Evolutionary conservation across 2,888 invertebrate species (phyloP), one percentile per base, ranked within the genome.

Genomic region (Bombylius discolor): DNA sequence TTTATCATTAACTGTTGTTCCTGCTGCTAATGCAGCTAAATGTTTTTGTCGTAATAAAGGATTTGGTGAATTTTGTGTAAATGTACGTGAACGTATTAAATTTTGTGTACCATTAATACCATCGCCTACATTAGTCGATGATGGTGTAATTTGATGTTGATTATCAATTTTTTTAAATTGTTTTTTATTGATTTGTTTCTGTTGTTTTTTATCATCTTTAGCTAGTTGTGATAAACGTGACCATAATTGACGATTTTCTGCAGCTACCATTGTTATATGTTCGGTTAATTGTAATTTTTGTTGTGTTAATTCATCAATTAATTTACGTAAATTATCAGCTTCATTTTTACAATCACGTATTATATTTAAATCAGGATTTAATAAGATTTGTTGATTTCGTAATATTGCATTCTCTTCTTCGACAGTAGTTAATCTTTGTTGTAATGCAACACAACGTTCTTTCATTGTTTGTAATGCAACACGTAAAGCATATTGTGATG

Each of bases 221-320:
- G 84, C 79, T 53, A 84, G 71, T 68, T 78, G 77, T 1, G 80
- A 83, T 55, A 90, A 76, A 65, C 85, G 81, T 56, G 78, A 81
- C 90, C 90, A 90, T 47, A 90, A 72, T 61, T 85, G 84, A 65
- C 84, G 83, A 69, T 90, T 90, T 70, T 90, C 90, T 64, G 81
- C 80, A 5, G 88, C 84, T 11, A 90, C 87, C 86, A 90, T 87
- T 64, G 80, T 81, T 39, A 89, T 80, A 66, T 87, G 87, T 67
- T 87, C 85, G 63, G 83, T 79, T 0, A 90, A 73, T 66, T 88
- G 87, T 1, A 82, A 80, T 66, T 88, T 89, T 67, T 89, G 87
- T 64, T 84, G 83, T 13, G 78, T 80, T 56, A 89, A 73, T 60
- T 86, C 83, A 31, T 82, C 80, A 32, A 89, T 77, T 69, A 83